Base-by-base conservation (phyloP, 2,888 invertebrate genomes). In the Drosophila aldrichi region DNA sequence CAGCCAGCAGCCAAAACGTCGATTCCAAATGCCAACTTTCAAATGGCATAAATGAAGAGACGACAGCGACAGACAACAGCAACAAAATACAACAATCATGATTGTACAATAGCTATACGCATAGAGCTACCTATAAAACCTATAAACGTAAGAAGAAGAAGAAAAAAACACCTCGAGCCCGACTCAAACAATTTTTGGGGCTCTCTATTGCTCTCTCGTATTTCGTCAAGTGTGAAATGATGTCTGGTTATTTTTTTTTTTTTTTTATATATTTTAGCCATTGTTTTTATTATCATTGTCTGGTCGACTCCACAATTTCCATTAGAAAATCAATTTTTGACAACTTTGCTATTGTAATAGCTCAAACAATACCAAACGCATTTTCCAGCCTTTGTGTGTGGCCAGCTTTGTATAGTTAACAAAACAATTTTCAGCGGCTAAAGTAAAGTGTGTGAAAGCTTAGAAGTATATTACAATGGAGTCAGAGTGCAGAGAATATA, bases 11-110 rank as follows among this genome's bases (percentile, higher is more conserved):
- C 51, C 66, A 38, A 73, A 70, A 70, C 77, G 76, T 89, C 76
- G 81, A 89, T 88, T 88, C 77, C 79, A 81, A 89, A 88, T 88
- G 77, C 83, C 79, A 72, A 89, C 87, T 88, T 88, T 88, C 86
- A 81, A 80, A 78, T 74, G 63, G 81, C 81, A 77, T 65, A 85
- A 82, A 85, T 82, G 86, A 86, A 88, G 88, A 82, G 82, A 77
- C 86, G 72, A 74, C 81, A 64, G 43, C 62, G 52, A 58, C 51
- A 62, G 70, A 48, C 71, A 52, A 36, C 51, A 60, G 52, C 48
- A 49, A 41, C 61, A 55, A 49, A 32, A 49, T 62, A 65, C 59
- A 52, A 43, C 52, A 57, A 66, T 44, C 43, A 52, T 61, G 58
- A 68, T 59, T 60, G 55, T 67, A 66, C 66, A 70, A 79, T 67